A percentile compares a stretch with the other conserved stretches of the same genome.
Evolutionary conservation across 2,888 invertebrate species (phyloP).

Genomic region (Cyaniris semiargus): DNA sequence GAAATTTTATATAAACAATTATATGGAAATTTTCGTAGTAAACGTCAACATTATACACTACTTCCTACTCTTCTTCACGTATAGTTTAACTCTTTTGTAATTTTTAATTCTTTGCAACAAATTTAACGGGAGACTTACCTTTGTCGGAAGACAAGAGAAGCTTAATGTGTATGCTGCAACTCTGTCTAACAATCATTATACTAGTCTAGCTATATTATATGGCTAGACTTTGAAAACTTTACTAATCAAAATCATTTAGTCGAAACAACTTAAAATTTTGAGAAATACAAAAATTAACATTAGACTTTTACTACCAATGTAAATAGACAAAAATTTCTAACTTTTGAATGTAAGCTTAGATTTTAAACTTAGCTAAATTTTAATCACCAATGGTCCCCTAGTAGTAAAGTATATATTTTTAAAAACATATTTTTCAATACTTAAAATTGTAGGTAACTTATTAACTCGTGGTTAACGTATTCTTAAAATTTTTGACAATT

Average conservation of each 20-base stretch:
- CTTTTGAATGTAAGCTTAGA: constrained; percentile 11
- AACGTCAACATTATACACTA: not conserved
- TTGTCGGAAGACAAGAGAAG: not conserved
- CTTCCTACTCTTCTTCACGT: not conserved
- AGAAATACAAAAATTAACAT: not conserved
- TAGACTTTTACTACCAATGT: constrained; percentile 25
- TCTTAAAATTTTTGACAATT: constrained; percentile 34
- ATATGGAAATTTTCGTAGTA: not conserved
- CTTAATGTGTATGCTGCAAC: not conserved
- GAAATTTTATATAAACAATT: not conserved
- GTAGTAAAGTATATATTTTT: constrained; percentile 35
- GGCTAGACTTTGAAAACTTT: not conserved
- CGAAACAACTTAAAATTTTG: not conserved
- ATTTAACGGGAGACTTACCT: not conserved
- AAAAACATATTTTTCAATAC: constrained; percentile 39
- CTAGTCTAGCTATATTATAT: no score
- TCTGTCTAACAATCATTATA: constrained; percentile 2
- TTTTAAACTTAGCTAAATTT: constrained; percentile 30
- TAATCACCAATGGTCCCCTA: constrained; percentile 35
- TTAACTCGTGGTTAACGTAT: constrained; percentile 32
- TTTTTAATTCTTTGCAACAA: not conserved
- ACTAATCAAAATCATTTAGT: not conserved
- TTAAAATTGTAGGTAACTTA: constrained; percentile 33
- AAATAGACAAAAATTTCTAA: constrained; percentile 23
- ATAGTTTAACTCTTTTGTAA: not conserved